Evolutionary conservation across 2,797 vertebrate genomes (phyloP).

Genomic region (Scolopax rusticola): DNA sequence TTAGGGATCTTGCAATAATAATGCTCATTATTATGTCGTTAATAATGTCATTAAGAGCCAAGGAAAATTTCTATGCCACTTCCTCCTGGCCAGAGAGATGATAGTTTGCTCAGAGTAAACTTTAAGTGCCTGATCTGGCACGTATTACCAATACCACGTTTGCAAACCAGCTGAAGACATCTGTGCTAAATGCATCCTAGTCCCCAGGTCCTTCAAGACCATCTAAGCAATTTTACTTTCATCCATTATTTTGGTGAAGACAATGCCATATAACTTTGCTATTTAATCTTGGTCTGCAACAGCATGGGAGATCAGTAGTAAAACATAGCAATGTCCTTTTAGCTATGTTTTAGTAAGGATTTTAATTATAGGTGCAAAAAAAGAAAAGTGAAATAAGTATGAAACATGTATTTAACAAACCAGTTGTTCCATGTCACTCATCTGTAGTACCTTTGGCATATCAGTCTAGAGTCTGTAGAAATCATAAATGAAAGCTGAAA

Average conservation of each 20-base stretch:
- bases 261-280: neutral
- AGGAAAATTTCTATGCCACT: neutral
- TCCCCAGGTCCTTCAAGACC: neutral
- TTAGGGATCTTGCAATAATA: neutral
- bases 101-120: neutral
- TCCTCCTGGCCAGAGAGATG: neutral
- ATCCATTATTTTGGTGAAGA: neutral
- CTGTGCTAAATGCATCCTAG: neutral
- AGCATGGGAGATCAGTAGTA: neutral
- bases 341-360: neutral
- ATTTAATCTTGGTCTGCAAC: neutral
- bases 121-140: too few species aligned
- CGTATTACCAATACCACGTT: rapidly evolving
- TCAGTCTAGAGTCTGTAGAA: neutral
- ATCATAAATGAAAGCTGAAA: neutral
- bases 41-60: neutral
- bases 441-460: neutral
- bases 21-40: neutral
- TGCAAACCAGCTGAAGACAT: neutral
- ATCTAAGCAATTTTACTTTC: neutral
- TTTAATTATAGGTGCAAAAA: neutral
- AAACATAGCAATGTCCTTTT: neutral
- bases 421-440: neutral
- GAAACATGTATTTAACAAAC: neutral
- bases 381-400: neutral